A percentile compares a stretch with the other conserved stretches of the same genome.
phyloP scores from a whole-genome alignment of 2,113 vertebrate genomes.

The Catharus minimus region DNA sequence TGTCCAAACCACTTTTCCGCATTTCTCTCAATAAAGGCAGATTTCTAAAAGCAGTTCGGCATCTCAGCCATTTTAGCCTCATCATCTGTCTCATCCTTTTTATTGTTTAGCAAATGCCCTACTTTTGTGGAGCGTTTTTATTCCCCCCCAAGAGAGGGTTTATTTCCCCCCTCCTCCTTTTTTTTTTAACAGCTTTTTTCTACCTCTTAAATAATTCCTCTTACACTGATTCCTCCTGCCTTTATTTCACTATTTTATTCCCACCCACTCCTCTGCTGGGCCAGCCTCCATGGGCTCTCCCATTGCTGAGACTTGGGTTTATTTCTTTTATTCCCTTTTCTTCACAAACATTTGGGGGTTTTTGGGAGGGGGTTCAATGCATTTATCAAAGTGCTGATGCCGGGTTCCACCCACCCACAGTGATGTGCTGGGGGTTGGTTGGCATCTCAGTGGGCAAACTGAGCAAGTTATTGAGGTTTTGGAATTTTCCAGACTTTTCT shows the following conservation, averaged over 20 bases:
- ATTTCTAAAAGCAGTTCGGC: constrained; percentile 27
- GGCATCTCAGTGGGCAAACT: background rate
- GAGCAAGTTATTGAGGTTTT: rapidly evolving
- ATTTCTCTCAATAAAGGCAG: constrained; percentile 25
- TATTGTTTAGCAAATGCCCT: constrained; percentile 56
- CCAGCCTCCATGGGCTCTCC: background rate
- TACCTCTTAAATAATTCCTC: constrained; percentile 26
- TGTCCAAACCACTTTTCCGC: constrained; percentile 52
- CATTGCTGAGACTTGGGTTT: background rate
- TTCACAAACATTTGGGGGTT: background rate
- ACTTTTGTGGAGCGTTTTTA: background rate
- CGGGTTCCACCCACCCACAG: background rate
- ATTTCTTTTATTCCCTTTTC: background rate
- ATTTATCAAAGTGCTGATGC: background rate
- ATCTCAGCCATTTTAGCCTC: constrained; percentile 29
- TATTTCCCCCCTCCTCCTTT: rapidly evolving
- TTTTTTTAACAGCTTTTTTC: background rate
- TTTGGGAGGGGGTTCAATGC: background rate
- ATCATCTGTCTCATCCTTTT: constrained; percentile 41
- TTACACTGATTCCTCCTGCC: background rate
- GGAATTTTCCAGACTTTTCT: background rate
- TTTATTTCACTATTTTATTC: background rate
- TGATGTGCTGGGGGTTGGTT: background rate
- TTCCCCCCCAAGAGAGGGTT: background rate
- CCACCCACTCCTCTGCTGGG: background rate